Evolutionary conservation across 2,113 vertebrate species (phyloP).

Genomic region (Otolemur garnettii): DNA sequence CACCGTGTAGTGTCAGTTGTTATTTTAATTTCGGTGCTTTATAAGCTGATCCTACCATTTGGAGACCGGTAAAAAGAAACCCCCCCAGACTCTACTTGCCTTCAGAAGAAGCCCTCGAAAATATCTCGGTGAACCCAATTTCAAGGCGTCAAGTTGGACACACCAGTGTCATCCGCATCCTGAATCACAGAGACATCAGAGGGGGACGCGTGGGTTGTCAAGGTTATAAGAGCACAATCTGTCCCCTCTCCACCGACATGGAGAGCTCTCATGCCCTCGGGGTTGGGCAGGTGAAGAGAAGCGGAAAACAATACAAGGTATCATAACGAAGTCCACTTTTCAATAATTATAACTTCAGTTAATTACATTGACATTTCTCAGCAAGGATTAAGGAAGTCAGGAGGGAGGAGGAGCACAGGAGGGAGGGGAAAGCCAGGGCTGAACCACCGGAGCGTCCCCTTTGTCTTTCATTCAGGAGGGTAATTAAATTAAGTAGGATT

Average conservation of each 20-base stretch:
- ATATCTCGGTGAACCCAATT: conserved; percentile 47
- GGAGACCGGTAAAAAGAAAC: conserved; percentile 10
- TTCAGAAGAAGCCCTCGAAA: conserved; percentile 56
- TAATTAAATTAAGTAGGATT: conserved; percentile 87
- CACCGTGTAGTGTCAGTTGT: background rate
- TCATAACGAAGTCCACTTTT: conserved; percentile 77
- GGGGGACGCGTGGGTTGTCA: conserved; percentile 34
- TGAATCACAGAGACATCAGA: conserved; percentile 62
- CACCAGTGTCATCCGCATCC: background rate
- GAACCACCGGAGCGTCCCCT: conserved; percentile 74
- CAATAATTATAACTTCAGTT: conserved; percentile 79
- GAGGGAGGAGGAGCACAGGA: conserved; percentile 32
- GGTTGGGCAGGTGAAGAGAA: conserved; percentile 36
- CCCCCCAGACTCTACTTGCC: conserved; percentile 43
- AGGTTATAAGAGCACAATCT: conserved; percentile 43
- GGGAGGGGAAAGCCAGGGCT: conserved; percentile 78
- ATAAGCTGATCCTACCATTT: background rate
- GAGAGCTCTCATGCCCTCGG: conserved; percentile 18
- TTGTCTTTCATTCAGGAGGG: conserved; percentile 79
- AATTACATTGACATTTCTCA: conserved; percentile 83
- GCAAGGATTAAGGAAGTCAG: conserved; percentile 78
- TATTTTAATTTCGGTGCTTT: conserved; percentile 34
- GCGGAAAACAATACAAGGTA: conserved; percentile 63
- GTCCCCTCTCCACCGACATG: conserved; percentile 29
- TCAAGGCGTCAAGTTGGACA: background rate